Evolutionary conservation across 1,140 invertebrate species (phyloP).

Genomic region (Gonatopus flavifemur): DNA sequence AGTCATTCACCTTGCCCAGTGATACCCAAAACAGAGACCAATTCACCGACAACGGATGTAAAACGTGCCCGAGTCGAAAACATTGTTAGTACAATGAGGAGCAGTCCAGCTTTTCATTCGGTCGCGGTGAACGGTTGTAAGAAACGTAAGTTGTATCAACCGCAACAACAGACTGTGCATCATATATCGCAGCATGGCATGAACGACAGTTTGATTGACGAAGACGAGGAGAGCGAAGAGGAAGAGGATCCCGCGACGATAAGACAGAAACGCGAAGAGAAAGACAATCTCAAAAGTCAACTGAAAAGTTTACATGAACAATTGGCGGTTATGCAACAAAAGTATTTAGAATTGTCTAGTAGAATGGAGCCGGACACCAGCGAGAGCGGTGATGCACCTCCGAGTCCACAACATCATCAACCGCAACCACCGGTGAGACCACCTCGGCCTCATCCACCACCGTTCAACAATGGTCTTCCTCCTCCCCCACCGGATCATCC

Average conservation of each 20-base stretch:
- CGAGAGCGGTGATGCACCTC: conserved; percentile 70
- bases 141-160: conserved; percentile 95
- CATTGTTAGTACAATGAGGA: conserved; percentile 89
- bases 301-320: conserved; percentile 86
- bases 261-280: conserved; percentile 80
- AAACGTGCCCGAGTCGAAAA: conserved; percentile 93
- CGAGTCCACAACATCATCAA: conserved; percentile 56
- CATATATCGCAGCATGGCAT: conserved; percentile 60
- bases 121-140: conserved; percentile 87
- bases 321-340: conserved; percentile 86
- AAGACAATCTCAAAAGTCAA: conserved; percentile 82
- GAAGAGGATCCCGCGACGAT: conserved; percentile 72
- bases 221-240: conserved; percentile 76
- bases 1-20: conserved; percentile 53
- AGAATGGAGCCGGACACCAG: conserved; percentile 73
- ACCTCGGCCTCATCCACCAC: conserved; percentile 60
- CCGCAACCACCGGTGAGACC: conserved; percentile 60
- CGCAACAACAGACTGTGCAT: conserved; percentile 77
- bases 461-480: conserved; percentile 57
- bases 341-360: conserved; percentile 83
- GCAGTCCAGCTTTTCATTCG: conserved; percentile 73
- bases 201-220: conserved; percentile 70
- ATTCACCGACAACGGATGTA: conserved; percentile 66
- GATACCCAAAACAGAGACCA: conserved; percentile 48
- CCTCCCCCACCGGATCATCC: conserved; percentile 62